Percentiles rank a stretch among this genome's conserved stretches.
Conservation (phyloP, 2,113 vertebrate species). For the Macheiramphus alcinus region DNA sequence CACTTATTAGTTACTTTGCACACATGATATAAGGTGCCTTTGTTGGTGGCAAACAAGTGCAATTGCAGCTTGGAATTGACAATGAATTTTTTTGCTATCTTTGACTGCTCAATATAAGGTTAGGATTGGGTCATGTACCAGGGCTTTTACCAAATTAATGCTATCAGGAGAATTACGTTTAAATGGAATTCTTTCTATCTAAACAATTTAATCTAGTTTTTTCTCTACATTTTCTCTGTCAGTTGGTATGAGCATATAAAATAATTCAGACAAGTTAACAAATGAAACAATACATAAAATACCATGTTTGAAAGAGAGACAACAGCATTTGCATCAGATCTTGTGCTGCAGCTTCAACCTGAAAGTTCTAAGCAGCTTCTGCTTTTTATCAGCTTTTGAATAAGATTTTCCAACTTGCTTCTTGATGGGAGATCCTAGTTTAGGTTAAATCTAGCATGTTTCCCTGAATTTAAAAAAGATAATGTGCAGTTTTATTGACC, state of each 20-base stretch:
- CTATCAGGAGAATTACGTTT: slow-evolving; percentile 55
- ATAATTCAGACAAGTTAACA: slow-evolving; percentile 39
- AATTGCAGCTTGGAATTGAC: slow-evolving; percentile 55
- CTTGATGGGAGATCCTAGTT: neutral
- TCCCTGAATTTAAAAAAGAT: neutral
- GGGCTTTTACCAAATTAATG: slow-evolving; percentile 74
- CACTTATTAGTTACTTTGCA: slow-evolving; percentile 68
- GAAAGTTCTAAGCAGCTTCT: slow-evolving; percentile 4
- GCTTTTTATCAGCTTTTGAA: slow-evolving; percentile 1
- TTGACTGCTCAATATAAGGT: slow-evolving; percentile 71
- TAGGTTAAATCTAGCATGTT: neutral
- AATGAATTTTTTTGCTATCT: slow-evolving; percentile 62
- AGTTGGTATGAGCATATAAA: neutral
- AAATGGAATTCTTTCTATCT: slow-evolving; percentile 65
- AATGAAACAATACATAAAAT: slow-evolving; percentile 43
- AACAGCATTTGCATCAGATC: neutral
- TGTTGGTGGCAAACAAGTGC: slow-evolving; percentile 61
- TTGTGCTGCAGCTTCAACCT: neutral
- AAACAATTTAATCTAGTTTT: slow-evolving; percentile 52
- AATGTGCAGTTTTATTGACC: neutral
- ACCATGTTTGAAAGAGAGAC: slow-evolving; percentile 2
- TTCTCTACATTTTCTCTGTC: slow-evolving; percentile 24
- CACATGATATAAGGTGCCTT: slow-evolving; percentile 24
- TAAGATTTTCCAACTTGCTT: slow-evolving; percentile 6
- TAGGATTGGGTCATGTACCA: slow-evolving; percentile 67